Base-by-base conservation (phyloP, 2,797 vertebrate genomes). In the Tragelaphus oryx region DNA sequence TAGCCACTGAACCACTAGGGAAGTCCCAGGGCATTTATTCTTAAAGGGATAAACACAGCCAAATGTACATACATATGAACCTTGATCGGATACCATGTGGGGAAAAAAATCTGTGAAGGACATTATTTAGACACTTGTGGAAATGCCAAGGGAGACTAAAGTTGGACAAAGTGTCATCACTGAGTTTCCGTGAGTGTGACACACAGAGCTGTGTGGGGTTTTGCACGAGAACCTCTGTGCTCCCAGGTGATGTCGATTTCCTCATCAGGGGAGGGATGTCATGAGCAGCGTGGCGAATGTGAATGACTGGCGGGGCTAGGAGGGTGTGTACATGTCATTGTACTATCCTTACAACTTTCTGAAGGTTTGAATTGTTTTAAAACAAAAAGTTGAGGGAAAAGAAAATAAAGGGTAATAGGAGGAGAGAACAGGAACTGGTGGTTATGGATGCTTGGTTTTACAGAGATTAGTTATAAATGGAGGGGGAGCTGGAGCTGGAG, bases 101-200 rank as follows among this genome's bases (percentile, higher is more conserved):
- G n/a, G 48, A 13, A 28, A 24, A 16, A 28, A 11, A 14, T 44
- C 41, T 41, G 7, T 28, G 3, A 41, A 55, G 52, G 52, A 80
- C 78, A 28, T 80, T 55, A 33, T 14, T 12, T 17, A 8, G 54
- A 22, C 9, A 6, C 46, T 22, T 1, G 68, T 54, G 13, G 9
- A n/a, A 4, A 8, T 11, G 6, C 28, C 2, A n/a, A 6, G 2
- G 11, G 20, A 1, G 7, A 13, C 14, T 8, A 2, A 0, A 18
- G 26, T 10, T 4, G 6, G 86, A 22, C 18, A 16, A 2, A 4
- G 12, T 4, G 4, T 12, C 37, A 8, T 4, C 2, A 30, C 7
- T 26, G 12, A 9, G 44, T 57, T 86, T 52, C 75, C 65, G 46
- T 4, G 1, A 10, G 33, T 14, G 24, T 0, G 18, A 12, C 48